Base-by-base conservation (phyloP, 2,888 invertebrate species). In the Dichetophora obliterata region DNA sequence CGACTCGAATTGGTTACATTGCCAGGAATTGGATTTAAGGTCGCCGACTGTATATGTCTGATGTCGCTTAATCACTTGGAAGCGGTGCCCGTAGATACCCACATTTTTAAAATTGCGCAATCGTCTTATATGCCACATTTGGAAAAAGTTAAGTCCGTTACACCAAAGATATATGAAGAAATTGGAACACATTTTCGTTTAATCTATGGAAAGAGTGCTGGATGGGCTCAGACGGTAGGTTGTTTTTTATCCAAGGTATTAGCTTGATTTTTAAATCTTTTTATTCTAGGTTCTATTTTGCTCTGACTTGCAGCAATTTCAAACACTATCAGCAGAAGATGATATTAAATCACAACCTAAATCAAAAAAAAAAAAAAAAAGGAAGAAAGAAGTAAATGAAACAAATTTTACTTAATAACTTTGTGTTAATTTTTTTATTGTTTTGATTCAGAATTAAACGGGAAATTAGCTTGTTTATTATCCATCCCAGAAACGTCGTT, bases 21-120 rank as follows among this genome's bases (percentile, higher is more conserved):
- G 48, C 93, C 94, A 81, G 99, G 99, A 11, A 94, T 99, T 83
- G 99, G 99, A 3, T 95, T 96, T 9, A 99, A 99, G 93, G 97
- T 99, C 22, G 98, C 99, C 0, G 99, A 99, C 89, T 99, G 99
- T 89, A 95, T 99, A 82, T 97, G 97, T 86, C 91, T 99, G 24
- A 99, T 99, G 98, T 97, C 98, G 0, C 88, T 99, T 71, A 94
- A 95, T 76, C 96, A 98, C 86, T 89, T 96, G 70, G 93, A 94
- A 83, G 94, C 98, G 0, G 93, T 99, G 74, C 99, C 99, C 0
- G 95, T 99, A 0, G 99, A 99, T 89, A 98, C 98, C 0, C 99
- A 99, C 86, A 96, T 99, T 31, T 96, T 94, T 89, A 96, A 98
- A 90, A 94, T 99, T 81, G 97, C 97, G 0, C 92, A 93, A 22